Base-by-base conservation (phyloP, 1,140 invertebrate species). In the Drosophila bocki region DNA sequence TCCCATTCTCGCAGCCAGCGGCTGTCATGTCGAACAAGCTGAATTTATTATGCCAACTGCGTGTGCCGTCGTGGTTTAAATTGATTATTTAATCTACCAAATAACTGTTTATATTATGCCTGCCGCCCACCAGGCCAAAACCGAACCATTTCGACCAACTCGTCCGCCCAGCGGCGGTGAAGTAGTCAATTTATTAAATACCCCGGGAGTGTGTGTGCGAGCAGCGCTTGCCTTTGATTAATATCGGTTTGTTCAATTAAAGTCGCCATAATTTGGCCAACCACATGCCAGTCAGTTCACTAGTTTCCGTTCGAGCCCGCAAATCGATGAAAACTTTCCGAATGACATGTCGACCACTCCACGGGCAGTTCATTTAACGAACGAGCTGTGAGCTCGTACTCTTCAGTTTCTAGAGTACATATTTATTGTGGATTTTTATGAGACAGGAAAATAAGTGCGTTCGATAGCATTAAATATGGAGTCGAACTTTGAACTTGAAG, bases 161-260 rank as follows among this genome's bases (percentile, higher is more conserved):
- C 41, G 41, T 44, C 51, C 33, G 17, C 26, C 37, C 39, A 48
- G 11, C 45, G 35, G 17, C 45, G 60, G 59, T 80, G 57, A 67
- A 56, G 63, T 44, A 87, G 79, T 82, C 67, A 82, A 80, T 87
- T 77, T 87, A 87, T 90, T 80, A 81, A 80, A 78, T 84, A 67
- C 71, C 39, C 61, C 57, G 15, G 67, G 60, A 69, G 19, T 65
- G 19, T 26, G 54, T 68, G 44, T 32, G 29, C 33, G 17, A 54
- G 26, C 48, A 48, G 26, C 53, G 48, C 79, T 69, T 61, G 47
- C 54, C 50, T 67, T 78, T 91, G 86, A 90, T 90, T 82, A 85
- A 90, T 82, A 79, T 84, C 61, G 84, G 84, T 88, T 78, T 79
- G 86, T 69, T 62, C 76, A 91, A 90, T 91, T 82, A 77, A 91